Evolutionary conservation across 2,113 vertebrate species (phyloP).

Genomic region (Coptodon rendalli): DNA sequence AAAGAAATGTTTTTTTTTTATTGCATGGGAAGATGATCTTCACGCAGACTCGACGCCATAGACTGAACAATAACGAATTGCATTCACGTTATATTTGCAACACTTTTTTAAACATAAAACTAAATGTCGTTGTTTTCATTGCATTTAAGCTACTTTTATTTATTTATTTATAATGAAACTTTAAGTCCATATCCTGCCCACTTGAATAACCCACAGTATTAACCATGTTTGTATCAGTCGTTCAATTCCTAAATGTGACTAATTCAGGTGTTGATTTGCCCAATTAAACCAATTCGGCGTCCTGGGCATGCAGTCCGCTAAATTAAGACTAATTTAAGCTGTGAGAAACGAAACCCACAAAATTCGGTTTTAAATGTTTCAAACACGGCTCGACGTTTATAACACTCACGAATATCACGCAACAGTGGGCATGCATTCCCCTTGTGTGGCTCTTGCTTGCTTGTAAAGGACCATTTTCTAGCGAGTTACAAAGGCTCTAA

Average conservation of each 20-base stretch:
- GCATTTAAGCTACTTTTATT: background rate
- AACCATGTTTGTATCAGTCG: background rate
- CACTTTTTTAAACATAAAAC: background rate
- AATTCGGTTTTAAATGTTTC: background rate
- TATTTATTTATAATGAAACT: background rate
- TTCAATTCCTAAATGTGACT: background rate
- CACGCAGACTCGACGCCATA: background rate
- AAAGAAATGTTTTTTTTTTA: conserved; percentile 56
- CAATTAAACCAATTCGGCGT: background rate
- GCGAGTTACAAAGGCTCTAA: conserved; percentile 59
- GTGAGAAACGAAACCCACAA: conserved; percentile 2
- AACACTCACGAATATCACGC: conserved; percentile 50
- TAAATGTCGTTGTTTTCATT: background rate
- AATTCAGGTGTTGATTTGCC: background rate
- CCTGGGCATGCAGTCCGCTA: background rate
- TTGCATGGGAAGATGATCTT: background rate
- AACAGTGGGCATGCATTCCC: conserved; percentile 57
- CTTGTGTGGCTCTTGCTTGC: conserved; percentile 62
- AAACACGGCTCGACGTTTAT: background rate
- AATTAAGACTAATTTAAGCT: background rate
- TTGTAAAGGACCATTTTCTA: conserved; percentile 61
- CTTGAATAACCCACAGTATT: background rate
- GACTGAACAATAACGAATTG: background rate
- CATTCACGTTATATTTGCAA: background rate
- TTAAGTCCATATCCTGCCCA: background rate